Percentiles rank a stretch among this genome's conserved stretches.
Conservation (phyloP, 2,888 invertebrate species). For the Ptychoptera contaminata region DNA sequence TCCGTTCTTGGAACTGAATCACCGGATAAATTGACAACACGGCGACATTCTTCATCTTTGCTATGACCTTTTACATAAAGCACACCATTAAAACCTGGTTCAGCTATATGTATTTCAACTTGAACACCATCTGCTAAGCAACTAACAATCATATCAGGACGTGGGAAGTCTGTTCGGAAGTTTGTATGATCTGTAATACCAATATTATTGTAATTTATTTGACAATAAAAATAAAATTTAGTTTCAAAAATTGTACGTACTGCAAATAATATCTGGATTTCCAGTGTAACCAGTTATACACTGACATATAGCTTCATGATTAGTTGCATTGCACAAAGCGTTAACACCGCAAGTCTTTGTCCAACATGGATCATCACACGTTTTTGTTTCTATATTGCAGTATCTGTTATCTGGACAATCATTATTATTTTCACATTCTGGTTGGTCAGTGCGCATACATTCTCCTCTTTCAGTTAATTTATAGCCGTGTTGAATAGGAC, state of each 20-base stretch:
- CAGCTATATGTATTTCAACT: constrained; percentile 59
- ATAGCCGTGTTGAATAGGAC: constrained; percentile 53
- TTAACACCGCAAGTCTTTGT: constrained; percentile 57
- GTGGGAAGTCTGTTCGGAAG: constrained; percentile 66
- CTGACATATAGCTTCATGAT: constrained; percentile 60
- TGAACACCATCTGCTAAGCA: constrained; percentile 86
- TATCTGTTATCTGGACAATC: constrained; percentile 64
- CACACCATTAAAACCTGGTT: constrained; percentile 70
- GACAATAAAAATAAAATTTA: neutral
- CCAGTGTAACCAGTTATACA: constrained; percentile 64
- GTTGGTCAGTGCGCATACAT: constrained; percentile 35
- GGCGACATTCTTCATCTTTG: constrained; percentile 78
- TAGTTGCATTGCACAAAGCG: constrained; percentile 60
- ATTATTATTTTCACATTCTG: constrained; percentile 51
- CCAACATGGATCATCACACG: constrained; percentile 66
- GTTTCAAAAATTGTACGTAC: constrained; percentile 29
- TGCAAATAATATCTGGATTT: constrained; percentile 59
- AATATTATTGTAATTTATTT: constrained; percentile 8
- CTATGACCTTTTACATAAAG: constrained; percentile 89
- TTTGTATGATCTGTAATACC: constrained; percentile 25
- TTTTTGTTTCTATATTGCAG: constrained; percentile 51
- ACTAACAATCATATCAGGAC: constrained; percentile 72
- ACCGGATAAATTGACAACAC: constrained; percentile 59
- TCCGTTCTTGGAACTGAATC: constrained; percentile 50
- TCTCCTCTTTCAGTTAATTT: constrained; percentile 41